A percentile compares a stretch with the other conserved stretches of the same genome.
Conservation (phyloP, 2,113 vertebrate species). For the Solenodon paradoxus region DNA sequence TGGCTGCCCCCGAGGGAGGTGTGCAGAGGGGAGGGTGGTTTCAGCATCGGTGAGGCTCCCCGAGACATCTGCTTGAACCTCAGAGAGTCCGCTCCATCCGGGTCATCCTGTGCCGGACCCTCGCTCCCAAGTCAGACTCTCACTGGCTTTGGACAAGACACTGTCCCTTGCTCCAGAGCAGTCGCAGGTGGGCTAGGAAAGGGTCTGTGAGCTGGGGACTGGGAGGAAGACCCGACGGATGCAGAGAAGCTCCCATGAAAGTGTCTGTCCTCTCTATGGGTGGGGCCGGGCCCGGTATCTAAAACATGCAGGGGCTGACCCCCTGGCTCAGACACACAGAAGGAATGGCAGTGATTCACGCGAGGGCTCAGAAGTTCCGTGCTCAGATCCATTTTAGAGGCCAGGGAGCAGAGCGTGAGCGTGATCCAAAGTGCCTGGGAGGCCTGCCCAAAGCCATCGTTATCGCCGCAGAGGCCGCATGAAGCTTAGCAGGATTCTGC, state of each 20-base stretch:
- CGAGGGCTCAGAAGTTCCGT: not conserved
- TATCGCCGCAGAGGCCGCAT: constrained; percentile 67
- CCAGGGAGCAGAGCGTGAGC: not conserved
- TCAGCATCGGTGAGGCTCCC: accelerated
- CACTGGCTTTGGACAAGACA: not conserved
- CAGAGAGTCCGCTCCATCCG: too few relatives aligned
- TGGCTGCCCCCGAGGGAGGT: not conserved
- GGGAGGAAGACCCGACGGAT: not conserved
- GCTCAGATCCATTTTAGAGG: not conserved
- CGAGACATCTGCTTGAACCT: too few relatives aligned
- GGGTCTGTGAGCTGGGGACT: too few relatives aligned
- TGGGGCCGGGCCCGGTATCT: too few relatives aligned
- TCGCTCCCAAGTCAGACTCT: not conserved
- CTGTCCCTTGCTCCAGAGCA: too few relatives aligned
- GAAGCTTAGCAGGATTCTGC: constrained; percentile 59
- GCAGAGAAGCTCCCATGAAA: not conserved
- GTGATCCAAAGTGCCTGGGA: constrained; percentile 34
- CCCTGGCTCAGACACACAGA: not conserved
- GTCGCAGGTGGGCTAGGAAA: not conserved
- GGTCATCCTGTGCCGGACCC: not conserved
- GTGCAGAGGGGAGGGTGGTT: not conserved
- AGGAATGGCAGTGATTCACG: not conserved
- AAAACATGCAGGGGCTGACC: too few relatives aligned
- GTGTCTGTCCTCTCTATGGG: too few relatives aligned
- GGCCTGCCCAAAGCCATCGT: constrained; percentile 47